A percentile compares a stretch with the other conserved stretches of the same genome.
phyloP scores from a whole-genome alignment of 2,797 vertebrate species.

The Chelidonichthys spinosus region DNA sequence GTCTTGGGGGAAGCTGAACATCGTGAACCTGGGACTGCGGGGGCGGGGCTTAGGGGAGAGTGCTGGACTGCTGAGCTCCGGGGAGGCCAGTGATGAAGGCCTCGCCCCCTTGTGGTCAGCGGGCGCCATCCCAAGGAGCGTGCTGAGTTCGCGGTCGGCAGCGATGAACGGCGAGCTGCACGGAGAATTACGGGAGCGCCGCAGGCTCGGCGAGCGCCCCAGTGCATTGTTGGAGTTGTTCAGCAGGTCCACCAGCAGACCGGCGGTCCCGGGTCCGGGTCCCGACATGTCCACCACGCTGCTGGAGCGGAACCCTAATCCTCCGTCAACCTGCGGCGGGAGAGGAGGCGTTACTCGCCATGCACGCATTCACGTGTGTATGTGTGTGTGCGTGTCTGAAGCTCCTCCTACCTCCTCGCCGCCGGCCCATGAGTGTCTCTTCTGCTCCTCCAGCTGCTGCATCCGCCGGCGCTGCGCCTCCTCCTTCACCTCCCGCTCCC shows the following conservation, averaged over 20 bases:
- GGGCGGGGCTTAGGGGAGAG: slow-evolving; percentile 4
- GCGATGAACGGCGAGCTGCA: slow-evolving; percentile 48
- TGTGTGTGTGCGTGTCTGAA: neutral
- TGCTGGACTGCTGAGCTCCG: slow-evolving; percentile 5
- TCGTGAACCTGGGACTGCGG: neutral
- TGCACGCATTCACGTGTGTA: too few relatives aligned
- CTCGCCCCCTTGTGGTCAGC: slow-evolving; percentile 44
- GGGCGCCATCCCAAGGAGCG: slow-evolving; percentile 77
- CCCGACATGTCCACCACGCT: slow-evolving; percentile 89
- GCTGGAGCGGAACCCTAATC: slow-evolving; percentile 85
- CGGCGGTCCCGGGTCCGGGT: slow-evolving; percentile 62
- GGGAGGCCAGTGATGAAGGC: neutral
- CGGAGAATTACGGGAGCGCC: slow-evolving; percentile 80
- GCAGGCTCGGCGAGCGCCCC: slow-evolving; percentile 81
- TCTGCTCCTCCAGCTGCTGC: slow-evolving; percentile 87
- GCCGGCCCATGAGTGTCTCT: slow-evolving; percentile 87
- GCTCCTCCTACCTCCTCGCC: slow-evolving; percentile 79
- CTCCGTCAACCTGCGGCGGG: slow-evolving; percentile 63
- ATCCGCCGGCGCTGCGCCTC: slow-evolving; percentile 78
- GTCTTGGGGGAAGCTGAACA: neutral
- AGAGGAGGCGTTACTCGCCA: too few relatives aligned
- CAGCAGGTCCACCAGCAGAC: slow-evolving; percentile 85
- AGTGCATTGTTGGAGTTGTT: slow-evolving; percentile 71
- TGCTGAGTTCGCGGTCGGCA: slow-evolving; percentile 84
- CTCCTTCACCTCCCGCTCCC: slow-evolving; percentile 86